These are phyloP conservation scores for Eupithecia subumbrata DNA, from an alignment of 2,888 invertebrate species.

Conservation along the genomic window DNA sequence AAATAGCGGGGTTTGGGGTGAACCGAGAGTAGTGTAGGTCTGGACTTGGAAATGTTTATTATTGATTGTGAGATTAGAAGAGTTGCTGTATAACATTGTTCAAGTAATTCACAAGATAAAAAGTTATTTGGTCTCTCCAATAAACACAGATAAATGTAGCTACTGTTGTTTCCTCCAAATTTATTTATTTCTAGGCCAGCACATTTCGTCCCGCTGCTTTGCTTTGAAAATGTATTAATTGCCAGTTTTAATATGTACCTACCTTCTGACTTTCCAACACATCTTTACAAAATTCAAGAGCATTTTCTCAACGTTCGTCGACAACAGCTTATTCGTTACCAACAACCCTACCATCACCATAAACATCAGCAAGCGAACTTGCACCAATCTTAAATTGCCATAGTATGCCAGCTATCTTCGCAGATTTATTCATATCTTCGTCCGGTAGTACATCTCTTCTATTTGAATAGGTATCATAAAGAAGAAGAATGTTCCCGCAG, in stretches of 20 bases:
- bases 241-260: neutral
- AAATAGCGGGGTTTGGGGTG: constrained; percentile 61
- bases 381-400: constrained; percentile 3
- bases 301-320: neutral
- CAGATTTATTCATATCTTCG: neutral
- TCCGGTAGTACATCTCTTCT: constrained; percentile 23
- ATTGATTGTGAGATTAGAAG: neutral
- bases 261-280: neutral
- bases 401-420: neutral
- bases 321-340: neutral
- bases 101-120: neutral
- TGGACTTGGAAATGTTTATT: neutral
- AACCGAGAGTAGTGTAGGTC: neutral
- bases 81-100: neutral
- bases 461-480: constrained; percentile 71
- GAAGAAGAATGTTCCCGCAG: constrained; percentile 74
- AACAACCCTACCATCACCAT: neutral
- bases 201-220: neutral
- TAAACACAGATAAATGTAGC: neutral
- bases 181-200: neutral
- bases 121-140: neutral
- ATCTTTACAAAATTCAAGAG: neutral
- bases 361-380: neutral
- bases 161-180: neutral
- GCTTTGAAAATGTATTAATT: neutral